Conservation (phyloP, 2,888 invertebrate genomes). For the Litoditis marina region DNA sequence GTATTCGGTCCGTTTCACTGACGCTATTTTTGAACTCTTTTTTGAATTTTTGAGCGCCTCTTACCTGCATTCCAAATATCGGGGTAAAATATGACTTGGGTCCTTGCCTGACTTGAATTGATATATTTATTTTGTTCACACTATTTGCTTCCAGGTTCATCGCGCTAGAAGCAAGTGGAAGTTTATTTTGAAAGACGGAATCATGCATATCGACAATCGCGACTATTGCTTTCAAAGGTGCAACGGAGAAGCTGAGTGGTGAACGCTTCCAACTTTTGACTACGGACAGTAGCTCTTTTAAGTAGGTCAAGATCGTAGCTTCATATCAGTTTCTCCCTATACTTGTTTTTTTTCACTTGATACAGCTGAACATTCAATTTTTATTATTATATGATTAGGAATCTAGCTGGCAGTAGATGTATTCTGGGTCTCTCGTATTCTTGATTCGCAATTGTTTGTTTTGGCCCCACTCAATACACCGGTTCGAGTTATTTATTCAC, state of each 20-base stretch:
- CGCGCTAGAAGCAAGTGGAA: constrained; percentile 98
- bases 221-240: constrained; percentile 99
- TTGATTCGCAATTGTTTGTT: background rate
- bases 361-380: background rate
- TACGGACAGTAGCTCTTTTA: background rate
- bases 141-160: constrained; percentile 76
- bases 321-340: background rate
- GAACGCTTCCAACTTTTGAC: constrained; percentile 5
- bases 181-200: constrained; percentile 97
- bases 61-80: too few species aligned
- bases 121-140: too few species aligned
- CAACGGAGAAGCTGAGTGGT: constrained; percentile 99
- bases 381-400: background rate
- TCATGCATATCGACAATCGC: constrained; percentile 95
- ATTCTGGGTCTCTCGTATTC: background rate
- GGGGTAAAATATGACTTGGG: too few species aligned
- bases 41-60: too few species aligned
- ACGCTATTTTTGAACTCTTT: too few species aligned
- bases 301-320: too few species aligned
- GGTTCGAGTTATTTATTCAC: too few species aligned
- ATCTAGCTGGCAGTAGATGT: background rate
- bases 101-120: too few species aligned
- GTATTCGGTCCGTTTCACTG: too few species aligned
- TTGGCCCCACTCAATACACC: background rate
- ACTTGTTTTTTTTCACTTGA: background rate